Conservation (phyloP, 2,888 invertebrate genomes). For the Brenthis hecate region DNA sequence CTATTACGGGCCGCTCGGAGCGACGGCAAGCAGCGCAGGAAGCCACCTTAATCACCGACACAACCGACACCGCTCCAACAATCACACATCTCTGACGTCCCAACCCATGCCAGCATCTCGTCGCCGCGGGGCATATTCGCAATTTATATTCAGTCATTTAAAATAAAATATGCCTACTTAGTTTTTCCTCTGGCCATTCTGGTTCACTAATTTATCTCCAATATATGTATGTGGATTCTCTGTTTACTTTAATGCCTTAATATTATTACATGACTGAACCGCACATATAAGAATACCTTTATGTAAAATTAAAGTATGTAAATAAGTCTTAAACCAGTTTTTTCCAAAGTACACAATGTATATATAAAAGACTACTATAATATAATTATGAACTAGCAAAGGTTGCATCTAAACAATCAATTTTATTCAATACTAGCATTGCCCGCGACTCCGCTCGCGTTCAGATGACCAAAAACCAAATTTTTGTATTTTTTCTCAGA, state of each 20-base stretch:
- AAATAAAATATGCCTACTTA: too few relatives aligned
- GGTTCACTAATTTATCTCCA: background rate
- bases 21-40: slow-evolving; percentile 33
- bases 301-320: slow-evolving; percentile 6
- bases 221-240: background rate
- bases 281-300: slow-evolving; percentile 3
- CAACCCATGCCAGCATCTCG: slow-evolving; percentile 1
- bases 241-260: slow-evolving; percentile 1
- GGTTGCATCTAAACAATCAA: slow-evolving; percentile 3
- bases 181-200: background rate
- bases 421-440: slow-evolving; percentile 1
- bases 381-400: slow-evolving; percentile 1
- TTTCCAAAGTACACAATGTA: slow-evolving; percentile 1
- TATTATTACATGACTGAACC: slow-evolving; percentile 2
- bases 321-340: slow-evolving; percentile 10
- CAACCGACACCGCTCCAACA: slow-evolving; percentile 29
- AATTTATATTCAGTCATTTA: background rate
- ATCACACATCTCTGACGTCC: slow-evolving; percentile 25
- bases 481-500: too few relatives aligned
- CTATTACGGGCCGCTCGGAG: slow-evolving; percentile 21
- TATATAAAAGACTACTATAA: background rate
- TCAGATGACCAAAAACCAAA: too few relatives aligned
- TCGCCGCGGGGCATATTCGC: slow-evolving; percentile 11
- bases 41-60: slow-evolving; percentile 38
- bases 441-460: too few relatives aligned